Evolutionary conservation across 2,113 vertebrate genomes (phyloP).

Genomic region (Lasiurus borealis): DNA sequence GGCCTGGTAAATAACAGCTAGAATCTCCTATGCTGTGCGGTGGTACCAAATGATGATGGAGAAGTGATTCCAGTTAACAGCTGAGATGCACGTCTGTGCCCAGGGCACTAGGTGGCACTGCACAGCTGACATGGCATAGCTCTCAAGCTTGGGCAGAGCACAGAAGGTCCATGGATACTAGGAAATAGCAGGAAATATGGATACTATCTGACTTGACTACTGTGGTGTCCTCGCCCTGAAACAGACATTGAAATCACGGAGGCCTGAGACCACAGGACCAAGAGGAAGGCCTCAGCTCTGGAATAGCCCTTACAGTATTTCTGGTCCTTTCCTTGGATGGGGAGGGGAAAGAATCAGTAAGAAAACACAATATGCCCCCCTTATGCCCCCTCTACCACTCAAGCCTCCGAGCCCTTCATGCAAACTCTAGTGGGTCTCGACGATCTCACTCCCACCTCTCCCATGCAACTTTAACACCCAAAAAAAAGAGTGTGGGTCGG

Average conservation of each 20-base stretch:
- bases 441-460: neutral
- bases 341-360: neutral
- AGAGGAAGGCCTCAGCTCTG: neutral
- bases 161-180: neutral
- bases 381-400: neutral
- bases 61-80: neutral
- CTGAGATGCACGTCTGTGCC: rapidly evolving
- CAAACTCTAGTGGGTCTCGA: neutral
- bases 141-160: neutral
- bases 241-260: neutral
- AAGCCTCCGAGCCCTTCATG: neutral
- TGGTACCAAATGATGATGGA: neutral
- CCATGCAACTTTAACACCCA: neutral
- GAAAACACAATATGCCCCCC: neutral
- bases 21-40: rapidly evolving
- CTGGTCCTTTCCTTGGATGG: conserved; percentile 3
- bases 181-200: neutral
- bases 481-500: neutral
- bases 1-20: neutral
- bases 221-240: neutral
- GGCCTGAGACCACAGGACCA: neutral
- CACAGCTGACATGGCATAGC: neutral
- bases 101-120: conserved; percentile 79
- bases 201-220: neutral
- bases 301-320: neutral